phyloP scores from a whole-genome alignment of 2,113 vertebrate genomes.

The Cyprinodon brontotheroides region DNA sequence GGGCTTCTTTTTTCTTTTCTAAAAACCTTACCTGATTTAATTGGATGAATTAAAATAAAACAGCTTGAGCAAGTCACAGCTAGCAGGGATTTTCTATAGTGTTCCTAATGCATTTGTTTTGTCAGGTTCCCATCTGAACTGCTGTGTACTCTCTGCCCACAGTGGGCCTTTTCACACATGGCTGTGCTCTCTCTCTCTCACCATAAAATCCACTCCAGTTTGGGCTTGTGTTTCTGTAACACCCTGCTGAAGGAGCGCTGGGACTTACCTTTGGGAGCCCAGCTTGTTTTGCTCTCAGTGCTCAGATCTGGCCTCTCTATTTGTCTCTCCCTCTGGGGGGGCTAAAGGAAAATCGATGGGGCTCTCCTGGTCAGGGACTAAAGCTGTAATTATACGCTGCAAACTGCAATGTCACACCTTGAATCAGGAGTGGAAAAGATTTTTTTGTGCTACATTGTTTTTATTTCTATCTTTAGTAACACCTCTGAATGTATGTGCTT shows the following conservation, averaged over 20 bases:
- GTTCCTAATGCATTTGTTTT: not conserved
- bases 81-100: not conserved
- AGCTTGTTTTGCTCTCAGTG: conserved; percentile 45
- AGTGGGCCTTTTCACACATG: conserved; percentile 24
- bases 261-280: conserved; percentile 41
- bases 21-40: no score
- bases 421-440: conserved; percentile 52
- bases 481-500: conserved; percentile 45
- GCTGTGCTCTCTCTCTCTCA: conserved; percentile 23
- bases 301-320: conserved; percentile 63
- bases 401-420: conserved; percentile 71
- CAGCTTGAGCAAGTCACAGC: no score
- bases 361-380: conserved; percentile 57
- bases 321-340: conserved; percentile 53
- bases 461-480: conserved; percentile 64
- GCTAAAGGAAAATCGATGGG: conserved; percentile 75
- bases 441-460: conserved; percentile 68
- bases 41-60: no score
- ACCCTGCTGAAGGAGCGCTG: conserved; percentile 52
- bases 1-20: no score
- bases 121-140: not conserved
- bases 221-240: conserved; percentile 43
- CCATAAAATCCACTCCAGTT: conserved; percentile 40
- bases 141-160: not conserved
- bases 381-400: conserved; percentile 78